A percentile compares a stretch with the other conserved stretches of the same genome.
Conservation (phyloP, 2,888 invertebrate genomes). For the Steinernema hermaphroditum region DNA sequence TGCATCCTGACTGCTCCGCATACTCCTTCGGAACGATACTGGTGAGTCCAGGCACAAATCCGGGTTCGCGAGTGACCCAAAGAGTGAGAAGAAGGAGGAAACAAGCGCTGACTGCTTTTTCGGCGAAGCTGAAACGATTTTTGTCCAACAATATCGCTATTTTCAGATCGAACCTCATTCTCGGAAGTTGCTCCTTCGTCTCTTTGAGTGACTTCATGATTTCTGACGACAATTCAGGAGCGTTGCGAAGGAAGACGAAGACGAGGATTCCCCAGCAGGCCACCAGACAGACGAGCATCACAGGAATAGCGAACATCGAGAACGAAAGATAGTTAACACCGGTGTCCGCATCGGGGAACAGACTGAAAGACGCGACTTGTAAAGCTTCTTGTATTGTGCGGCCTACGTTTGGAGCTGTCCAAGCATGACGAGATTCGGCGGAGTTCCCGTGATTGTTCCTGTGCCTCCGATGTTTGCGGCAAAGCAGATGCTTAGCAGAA, state of each 20-base stretch:
- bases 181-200: slow-evolving; percentile 54
- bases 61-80: slow-evolving; percentile 86
- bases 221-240: slow-evolving; percentile 48
- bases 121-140: slow-evolving; percentile 49
- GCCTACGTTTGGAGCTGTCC: slow-evolving; percentile 47
- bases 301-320: slow-evolving; percentile 49
- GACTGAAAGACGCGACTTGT: slow-evolving; percentile 34
- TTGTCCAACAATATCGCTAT: background rate
- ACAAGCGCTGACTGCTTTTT: slow-evolving; percentile 44
- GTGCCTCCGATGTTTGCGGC: slow-evolving; percentile 59
- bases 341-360: slow-evolving; percentile 45
- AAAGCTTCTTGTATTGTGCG: background rate
- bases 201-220: slow-evolving; percentile 54
- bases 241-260: slow-evolving; percentile 44
- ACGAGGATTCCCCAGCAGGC: slow-evolving; percentile 40
- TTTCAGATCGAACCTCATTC: slow-evolving; percentile 48
- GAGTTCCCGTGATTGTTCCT: slow-evolving; percentile 54
- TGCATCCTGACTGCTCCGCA: no score
- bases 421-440: slow-evolving; percentile 55
- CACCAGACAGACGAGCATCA: slow-evolving; percentile 43
- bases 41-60: slow-evolving; percentile 85
- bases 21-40: slow-evolving; percentile 54
- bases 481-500: slow-evolving; percentile 53
- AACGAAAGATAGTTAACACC: slow-evolving; percentile 50
- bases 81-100: slow-evolving; percentile 81